phyloP scores from a whole-genome alignment of 37 sponge, comb jelly and placozoan genomes.

The Bolinopsis microptera region DNA sequence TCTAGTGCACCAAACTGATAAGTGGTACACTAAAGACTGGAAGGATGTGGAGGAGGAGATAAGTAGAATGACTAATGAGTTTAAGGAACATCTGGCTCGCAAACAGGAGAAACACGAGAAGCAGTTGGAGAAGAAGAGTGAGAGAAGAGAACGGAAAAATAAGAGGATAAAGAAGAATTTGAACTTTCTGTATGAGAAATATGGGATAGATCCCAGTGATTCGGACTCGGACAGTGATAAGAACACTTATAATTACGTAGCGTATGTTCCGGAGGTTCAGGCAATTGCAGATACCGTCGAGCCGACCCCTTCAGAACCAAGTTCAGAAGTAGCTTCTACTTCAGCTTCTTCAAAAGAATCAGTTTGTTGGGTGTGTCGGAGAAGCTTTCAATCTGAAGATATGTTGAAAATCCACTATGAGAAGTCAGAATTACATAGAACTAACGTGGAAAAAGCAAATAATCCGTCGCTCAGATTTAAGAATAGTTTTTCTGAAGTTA shows the following conservation, averaged over 20 bases:
- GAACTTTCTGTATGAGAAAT: slow-evolving; percentile 55
- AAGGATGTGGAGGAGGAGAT: slow-evolving; percentile 52
- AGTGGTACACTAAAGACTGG: slow-evolving; percentile 47
- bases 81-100: slow-evolving; percentile 57
- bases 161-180: slow-evolving; percentile 58
- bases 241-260: background rate
- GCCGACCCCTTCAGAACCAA: background rate
- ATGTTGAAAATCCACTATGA: slow-evolving; percentile 43
- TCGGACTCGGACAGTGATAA: background rate
- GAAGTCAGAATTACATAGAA: slow-evolving; percentile 37
- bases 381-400: background rate
- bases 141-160: slow-evolving; percentile 49
- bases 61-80: slow-evolving; percentile 39
- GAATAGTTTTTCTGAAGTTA: slow-evolving; percentile 42
- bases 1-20: background rate
- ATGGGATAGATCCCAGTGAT: slow-evolving; percentile 40
- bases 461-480: slow-evolving; percentile 30
- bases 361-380: slow-evolving; percentile 2
- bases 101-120: slow-evolving; percentile 35
- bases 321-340: background rate
- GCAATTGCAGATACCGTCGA: background rate
- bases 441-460: background rate
- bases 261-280: background rate
- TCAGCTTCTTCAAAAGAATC: background rate
- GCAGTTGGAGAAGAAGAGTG: background rate